These are phyloP conservation scores for Argopecten irradians DNA, from an alignment of 1,140 invertebrate genomes.

Conservation along the genomic window DNA sequence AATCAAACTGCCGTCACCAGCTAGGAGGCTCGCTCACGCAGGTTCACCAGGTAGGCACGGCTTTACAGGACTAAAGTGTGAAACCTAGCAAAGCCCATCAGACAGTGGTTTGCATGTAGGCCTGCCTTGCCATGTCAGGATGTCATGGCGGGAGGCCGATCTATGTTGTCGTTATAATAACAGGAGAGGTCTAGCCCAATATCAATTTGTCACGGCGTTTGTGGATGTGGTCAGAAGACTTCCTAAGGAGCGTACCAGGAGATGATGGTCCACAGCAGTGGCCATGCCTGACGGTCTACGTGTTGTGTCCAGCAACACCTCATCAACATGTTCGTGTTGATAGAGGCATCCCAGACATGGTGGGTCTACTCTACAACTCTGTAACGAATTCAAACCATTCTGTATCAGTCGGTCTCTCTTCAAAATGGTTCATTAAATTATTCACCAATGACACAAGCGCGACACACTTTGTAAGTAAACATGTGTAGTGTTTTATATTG, in stretches of 20 bases:
- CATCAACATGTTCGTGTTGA: not conserved
- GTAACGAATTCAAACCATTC: no score
- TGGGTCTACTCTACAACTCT: no score
- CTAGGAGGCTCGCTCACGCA: not conserved
- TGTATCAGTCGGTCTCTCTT: no score
- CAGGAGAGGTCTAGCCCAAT: not conserved
- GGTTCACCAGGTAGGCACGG: not conserved
- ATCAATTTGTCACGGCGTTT: constrained; percentile 8
- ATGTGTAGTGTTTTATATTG: no score
- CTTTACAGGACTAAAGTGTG: not conserved
- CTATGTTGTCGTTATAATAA: not conserved
- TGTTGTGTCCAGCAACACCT: not conserved
- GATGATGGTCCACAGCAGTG: not conserved
- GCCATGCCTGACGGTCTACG: not conserved
- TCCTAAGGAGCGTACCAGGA: not conserved
- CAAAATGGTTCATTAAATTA: no score
- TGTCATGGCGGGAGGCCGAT: not conserved
- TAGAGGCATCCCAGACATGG: not conserved
- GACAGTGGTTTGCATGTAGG: not conserved
- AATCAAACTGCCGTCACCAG: not conserved
- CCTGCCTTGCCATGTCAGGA: not conserved
- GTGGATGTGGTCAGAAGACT: not conserved
- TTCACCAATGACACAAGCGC: no score
- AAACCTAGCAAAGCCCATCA: not conserved
- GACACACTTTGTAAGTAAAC: no score